Percentiles rank a stretch among this genome's conserved stretches.
Conservation (phyloP, 2,797 vertebrate species). For the Hozukius guyotensis region DNA sequence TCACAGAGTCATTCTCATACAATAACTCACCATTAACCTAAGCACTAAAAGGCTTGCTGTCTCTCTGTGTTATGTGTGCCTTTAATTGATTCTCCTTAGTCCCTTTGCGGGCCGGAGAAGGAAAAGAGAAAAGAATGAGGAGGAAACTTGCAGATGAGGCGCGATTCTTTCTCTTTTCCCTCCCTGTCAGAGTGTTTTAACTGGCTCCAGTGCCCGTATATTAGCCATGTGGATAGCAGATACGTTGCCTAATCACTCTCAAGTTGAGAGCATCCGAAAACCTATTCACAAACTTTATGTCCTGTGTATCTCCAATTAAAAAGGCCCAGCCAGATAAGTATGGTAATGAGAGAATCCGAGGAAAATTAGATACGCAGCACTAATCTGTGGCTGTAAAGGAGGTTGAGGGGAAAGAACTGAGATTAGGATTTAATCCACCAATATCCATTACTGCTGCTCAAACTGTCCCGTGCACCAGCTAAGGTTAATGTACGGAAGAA, state of each 20-base stretch:
- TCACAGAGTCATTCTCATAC: conserved; percentile 77
- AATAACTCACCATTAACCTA: conserved; percentile 80
- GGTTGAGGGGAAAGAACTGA: conserved; percentile 66
- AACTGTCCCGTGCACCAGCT: conserved; percentile 9
- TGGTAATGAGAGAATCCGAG: conserved; percentile 66
- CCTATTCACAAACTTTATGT: conserved; percentile 72
- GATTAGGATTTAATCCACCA: conserved; percentile 72
- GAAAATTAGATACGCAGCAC: conserved; percentile 67
- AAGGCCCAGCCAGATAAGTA: conserved; percentile 68
- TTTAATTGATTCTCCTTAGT: conserved; percentile 78
- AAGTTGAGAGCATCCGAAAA: conserved; percentile 66
- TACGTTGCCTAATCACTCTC: conserved; percentile 70
- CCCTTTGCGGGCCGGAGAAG: conserved; percentile 46
- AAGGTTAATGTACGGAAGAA: conserved; percentile 27
- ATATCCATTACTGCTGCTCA: conserved; percentile 31
- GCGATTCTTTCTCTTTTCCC: conserved; percentile 9
- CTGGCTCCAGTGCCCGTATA: conserved; percentile 17
- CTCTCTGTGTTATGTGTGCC: conserved; percentile 62
- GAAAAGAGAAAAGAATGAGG: conserved; percentile 15
- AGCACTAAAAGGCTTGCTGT: conserved; percentile 70
- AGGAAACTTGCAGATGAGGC: conserved; percentile 50
- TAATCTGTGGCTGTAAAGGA: conserved; percentile 70
- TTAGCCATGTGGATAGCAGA: conserved; percentile 56
- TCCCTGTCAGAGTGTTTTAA: conserved; percentile 28
- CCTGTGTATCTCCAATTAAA: conserved; percentile 78